phyloP scores from a whole-genome alignment of 2,113 vertebrate species.

The Neogale vison region DNA sequence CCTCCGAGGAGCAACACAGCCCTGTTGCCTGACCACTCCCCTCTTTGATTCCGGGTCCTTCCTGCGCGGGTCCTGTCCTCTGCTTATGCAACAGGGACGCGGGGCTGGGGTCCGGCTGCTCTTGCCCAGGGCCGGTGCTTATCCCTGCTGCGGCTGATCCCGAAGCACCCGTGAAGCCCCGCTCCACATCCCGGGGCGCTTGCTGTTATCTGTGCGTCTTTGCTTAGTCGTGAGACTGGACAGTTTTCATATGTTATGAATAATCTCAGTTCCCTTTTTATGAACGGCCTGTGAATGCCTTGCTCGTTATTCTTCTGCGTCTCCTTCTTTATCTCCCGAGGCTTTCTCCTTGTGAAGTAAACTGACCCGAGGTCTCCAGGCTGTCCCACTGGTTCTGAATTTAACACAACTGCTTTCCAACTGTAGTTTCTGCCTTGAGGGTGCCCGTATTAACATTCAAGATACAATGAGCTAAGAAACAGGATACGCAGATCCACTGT shows the following conservation, averaged over 20 bases:
- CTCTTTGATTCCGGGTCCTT: neutral
- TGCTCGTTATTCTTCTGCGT: neutral
- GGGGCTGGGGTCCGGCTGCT: neutral
- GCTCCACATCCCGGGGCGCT: neutral
- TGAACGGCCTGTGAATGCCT: neutral
- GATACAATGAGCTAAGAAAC: constrained; percentile 57
- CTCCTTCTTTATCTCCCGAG: neutral
- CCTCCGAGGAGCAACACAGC: neutral
- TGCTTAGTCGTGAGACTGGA: constrained; percentile 14
- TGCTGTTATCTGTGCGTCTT: constrained; percentile 2
- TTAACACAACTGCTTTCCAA: constrained; percentile 18
- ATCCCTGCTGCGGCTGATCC: constrained; percentile 15
- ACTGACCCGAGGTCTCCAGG: neutral
- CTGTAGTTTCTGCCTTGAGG: constrained; percentile 57
- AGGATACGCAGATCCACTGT: constrained; percentile 63
- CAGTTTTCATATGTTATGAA: neutral
- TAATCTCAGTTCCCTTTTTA: constrained; percentile 19
- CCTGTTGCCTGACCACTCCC: neutral
- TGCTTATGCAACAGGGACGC: neutral
- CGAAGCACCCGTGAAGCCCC: neutral
- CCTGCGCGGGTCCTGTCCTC: neutral
- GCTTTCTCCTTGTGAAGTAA: constrained; percentile 6
- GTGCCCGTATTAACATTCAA: constrained; percentile 65
- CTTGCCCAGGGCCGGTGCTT: neutral
- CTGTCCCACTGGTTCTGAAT: constrained; percentile 3